phyloP scores from a whole-genome alignment of 2,888 invertebrate genomes.

The Oscheius myriophilus region DNA sequence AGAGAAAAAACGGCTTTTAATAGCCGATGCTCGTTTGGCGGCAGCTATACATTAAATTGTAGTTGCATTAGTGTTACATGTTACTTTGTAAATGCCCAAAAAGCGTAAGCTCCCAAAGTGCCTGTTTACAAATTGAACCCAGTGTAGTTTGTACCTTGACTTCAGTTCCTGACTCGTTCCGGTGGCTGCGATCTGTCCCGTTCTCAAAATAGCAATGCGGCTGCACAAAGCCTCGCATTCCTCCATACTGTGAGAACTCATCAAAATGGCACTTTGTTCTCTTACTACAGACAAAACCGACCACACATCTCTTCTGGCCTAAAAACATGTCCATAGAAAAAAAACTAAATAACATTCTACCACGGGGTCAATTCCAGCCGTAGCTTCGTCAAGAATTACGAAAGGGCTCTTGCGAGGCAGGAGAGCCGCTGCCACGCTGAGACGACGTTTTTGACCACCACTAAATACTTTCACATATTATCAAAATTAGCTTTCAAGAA shows the following conservation, averaged over 20 bases:
- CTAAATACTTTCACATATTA: constrained; percentile 18
- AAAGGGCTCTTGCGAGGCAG: constrained; percentile 77
- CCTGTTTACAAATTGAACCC: too few relatives aligned
- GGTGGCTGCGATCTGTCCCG: constrained; percentile 55
- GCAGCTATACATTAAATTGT: too few relatives aligned
- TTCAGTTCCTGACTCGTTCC: constrained; percentile 61
- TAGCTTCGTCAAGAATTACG: constrained; percentile 76
- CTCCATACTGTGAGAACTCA: constrained; percentile 29
- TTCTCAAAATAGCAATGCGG: constrained; percentile 59
- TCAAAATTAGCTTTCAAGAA: too few relatives aligned
- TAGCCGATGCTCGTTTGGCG: too few relatives aligned
- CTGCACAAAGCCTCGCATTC: constrained; percentile 58
- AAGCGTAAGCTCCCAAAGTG: too few relatives aligned
- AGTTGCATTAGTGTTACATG: too few relatives aligned
- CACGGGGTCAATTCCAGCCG: constrained; percentile 75
- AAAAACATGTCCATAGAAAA: constrained; percentile 53
- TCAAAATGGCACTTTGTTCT: constrained; percentile 53
- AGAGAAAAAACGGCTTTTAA: too few relatives aligned
- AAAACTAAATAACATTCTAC: too few relatives aligned
- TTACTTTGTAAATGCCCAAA: too few relatives aligned
- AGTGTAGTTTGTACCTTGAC: too few relatives aligned
- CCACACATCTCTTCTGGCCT: constrained; percentile 77
- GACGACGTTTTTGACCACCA: constrained; percentile 84
- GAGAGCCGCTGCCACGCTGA: constrained; percentile 83
- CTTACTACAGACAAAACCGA: constrained; percentile 40